Percentiles rank a stretch among this genome's conserved stretches.
These are phyloP conservation scores for Polydesmus complanatus DNA, from an alignment of 2,888 invertebrate genomes.

Conservation along the genomic window DNA sequence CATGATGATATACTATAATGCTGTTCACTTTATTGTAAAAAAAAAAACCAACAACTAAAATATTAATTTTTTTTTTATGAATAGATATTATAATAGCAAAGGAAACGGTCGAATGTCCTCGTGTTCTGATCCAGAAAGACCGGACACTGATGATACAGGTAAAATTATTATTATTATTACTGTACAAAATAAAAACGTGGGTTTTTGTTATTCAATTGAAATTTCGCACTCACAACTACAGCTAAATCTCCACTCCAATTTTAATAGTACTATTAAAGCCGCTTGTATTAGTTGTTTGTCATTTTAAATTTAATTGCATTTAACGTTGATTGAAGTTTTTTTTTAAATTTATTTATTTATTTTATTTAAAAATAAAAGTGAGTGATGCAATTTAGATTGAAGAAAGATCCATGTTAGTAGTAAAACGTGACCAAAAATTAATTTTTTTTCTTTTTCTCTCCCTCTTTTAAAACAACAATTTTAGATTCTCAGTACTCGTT, in stretches of 20 bases:
- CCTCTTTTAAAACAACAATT: slow-evolving; percentile 23
- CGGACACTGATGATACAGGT: slow-evolving; percentile 20
- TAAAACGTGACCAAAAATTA: neutral
- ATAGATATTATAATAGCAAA: slow-evolving; percentile 18
- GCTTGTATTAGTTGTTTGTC: too few relatives aligned
- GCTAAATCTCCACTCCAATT: too few relatives aligned
- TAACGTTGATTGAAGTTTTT: too few relatives aligned
- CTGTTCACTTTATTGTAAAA: too few relatives aligned
- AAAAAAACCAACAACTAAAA: too few relatives aligned
- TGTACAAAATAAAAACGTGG: too few relatives aligned
- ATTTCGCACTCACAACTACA: too few relatives aligned
- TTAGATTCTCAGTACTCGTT: slow-evolving; percentile 61
- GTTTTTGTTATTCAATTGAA: too few relatives aligned
- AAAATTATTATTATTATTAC: neutral
- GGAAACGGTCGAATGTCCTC: slow-evolving; percentile 19
- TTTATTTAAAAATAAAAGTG: slow-evolving; percentile 6
- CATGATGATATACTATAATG: too few relatives aligned
- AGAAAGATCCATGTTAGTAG: neutral
- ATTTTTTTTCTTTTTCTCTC: neutral
- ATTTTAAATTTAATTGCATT: too few relatives aligned
- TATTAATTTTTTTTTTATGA: slow-evolving; percentile 2
- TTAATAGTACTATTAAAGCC: too few relatives aligned
- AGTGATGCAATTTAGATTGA: neutral
- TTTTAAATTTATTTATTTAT: too few relatives aligned
- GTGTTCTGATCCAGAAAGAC: slow-evolving; percentile 19